These are phyloP conservation scores for Loriculus beryllinus DNA, from an alignment of 2,797 vertebrate genomes.

Conservation along the genomic window DNA sequence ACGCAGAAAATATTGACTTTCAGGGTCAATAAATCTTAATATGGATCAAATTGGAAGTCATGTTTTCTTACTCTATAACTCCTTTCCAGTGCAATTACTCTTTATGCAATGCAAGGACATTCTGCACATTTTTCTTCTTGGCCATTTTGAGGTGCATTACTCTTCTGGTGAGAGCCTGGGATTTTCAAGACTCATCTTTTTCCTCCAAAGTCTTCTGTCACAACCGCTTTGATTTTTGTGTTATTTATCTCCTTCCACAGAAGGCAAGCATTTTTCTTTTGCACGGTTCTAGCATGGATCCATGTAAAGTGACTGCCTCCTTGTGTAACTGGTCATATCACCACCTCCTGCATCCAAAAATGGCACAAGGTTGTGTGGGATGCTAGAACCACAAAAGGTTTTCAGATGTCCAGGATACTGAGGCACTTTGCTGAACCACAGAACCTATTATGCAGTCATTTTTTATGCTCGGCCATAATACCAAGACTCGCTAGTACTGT, in stretches of 20 bases:
- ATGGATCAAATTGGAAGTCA: constrained; percentile 45
- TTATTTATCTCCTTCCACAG: constrained; percentile 19
- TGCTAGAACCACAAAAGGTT: constrained; percentile 32
- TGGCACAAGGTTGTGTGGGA: background rate
- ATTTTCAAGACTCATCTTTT: background rate
- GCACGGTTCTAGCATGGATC: fast-evolving
- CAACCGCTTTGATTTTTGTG: background rate
- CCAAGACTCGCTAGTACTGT: background rate
- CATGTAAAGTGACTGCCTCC: constrained; percentile 32
- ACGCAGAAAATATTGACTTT: constrained; percentile 49
- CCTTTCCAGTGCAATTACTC: constrained; percentile 44
- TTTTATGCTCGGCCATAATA: background rate
- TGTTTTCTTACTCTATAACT: constrained; percentile 49
- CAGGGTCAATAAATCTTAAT: constrained; percentile 65
- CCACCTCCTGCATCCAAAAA: background rate
- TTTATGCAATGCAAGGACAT: constrained; percentile 33
- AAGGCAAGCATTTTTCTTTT: background rate
- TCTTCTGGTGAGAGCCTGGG: background rate
- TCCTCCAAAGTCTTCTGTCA: background rate
- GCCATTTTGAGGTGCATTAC: background rate
- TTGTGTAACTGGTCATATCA: background rate
- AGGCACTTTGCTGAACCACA: background rate
- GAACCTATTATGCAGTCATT: background rate
- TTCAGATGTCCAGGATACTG: constrained; percentile 19
- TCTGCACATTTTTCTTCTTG: constrained; percentile 36